Conservation (phyloP, 1,140 invertebrate species). For the Cotesia vestalis region DNA sequence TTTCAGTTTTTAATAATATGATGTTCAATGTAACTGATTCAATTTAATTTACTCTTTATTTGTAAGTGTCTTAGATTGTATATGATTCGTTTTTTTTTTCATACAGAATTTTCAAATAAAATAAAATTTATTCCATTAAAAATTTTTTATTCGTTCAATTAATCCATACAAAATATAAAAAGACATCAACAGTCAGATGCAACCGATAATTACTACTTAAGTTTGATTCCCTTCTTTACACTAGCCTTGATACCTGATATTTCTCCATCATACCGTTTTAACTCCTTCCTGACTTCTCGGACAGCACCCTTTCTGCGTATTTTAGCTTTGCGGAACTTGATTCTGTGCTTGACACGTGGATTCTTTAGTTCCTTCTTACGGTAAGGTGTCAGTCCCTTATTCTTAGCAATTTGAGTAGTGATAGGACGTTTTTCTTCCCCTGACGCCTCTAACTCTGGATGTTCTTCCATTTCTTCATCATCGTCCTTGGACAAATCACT, state of each 20-base stretch:
- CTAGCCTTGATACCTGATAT: conserved; percentile 88
- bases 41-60: conserved; percentile 40
- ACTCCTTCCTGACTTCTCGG: conserved; percentile 81
- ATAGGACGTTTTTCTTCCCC: conserved; percentile 78
- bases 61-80: conserved; percentile 45
- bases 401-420: conserved; percentile 93
- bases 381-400: conserved; percentile 90
- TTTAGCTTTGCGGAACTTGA: conserved; percentile 89
- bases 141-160: too few relatives aligned
- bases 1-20: not conserved
- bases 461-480: conserved; percentile 51
- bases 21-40: conserved; percentile 20
- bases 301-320: conserved; percentile 90
- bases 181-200: not conserved
- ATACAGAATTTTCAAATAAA: conserved; percentile 50
- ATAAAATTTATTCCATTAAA: conserved; percentile 47
- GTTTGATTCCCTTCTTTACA: conserved; percentile 86
- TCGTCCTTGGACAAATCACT: conserved; percentile 55
- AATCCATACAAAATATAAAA: too few relatives aligned
- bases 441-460: conserved; percentile 50
- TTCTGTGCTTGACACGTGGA: conserved; percentile 91
- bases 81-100: conserved; percentile 45
- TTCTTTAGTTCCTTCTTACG: conserved; percentile 91
- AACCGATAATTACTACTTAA: conserved; percentile 70
- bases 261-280: conserved; percentile 86